Evolutionary conservation across 2,113 vertebrate genomes (phyloP), one percentile per base, ranked within the genome.

Genomic region (Cyprinodon tularosa): DNA sequence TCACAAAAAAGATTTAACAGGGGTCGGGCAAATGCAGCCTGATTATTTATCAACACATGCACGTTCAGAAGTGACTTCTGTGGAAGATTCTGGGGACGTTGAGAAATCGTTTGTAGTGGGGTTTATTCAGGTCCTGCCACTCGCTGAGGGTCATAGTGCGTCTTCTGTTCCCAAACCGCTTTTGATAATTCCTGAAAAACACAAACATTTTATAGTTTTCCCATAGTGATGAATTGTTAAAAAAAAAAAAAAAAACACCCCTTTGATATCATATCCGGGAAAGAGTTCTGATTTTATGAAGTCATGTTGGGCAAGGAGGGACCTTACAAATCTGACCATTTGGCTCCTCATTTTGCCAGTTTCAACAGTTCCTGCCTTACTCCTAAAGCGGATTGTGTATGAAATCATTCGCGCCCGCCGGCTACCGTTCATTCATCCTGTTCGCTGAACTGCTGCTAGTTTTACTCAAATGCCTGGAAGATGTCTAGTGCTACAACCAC

Each of bases 161-260:
- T 0, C 0, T 53, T 0, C 7, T 8, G 22, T 71, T 76, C 3
- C 81, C 77, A 50, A 83, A 88, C 1, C 50, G 66, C 1, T 42
- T 45, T 42, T 77, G 72, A 62, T 90, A 92, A 62, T 91, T 93
- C 1, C 93, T 93, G 77, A 57, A 79, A 87, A 29, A 1, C 63
- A 85, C 8, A 20, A 3, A 4, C 50, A 57, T 57, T 14, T 57
- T 57, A 57, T 20, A 57, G 20, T 20, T n/a, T 14, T n/a, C 50
- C n/a, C 20, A 20, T 57, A 10, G 17, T 9, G 50, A 57, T 15
- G 17, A 53, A 6, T 20, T 53, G 7, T 8, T n/a, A n/a, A n/a
- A n/a, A 53, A 15, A 20, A 5, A 53, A 29, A 29, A 29, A 53
- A 15, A 20, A 15, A 57, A 57, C 7, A 4, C 20, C 50, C 8